Evolutionary conservation across 2,888 invertebrate genomes (phyloP), one percentile per base, ranked within the genome.

Genomic region (Aradus depressus): DNA sequence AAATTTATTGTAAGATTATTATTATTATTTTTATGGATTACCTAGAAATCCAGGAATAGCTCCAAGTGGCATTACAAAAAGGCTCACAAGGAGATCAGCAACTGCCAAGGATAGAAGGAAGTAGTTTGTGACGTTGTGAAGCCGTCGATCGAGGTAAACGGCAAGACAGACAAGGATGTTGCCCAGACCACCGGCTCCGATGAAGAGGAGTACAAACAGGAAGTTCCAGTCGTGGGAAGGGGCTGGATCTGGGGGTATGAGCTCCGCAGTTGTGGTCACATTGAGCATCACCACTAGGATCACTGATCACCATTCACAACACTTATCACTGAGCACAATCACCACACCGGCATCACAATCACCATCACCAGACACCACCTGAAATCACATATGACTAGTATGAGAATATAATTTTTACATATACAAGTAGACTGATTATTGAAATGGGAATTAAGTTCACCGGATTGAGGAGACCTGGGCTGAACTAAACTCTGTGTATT

Each of bases 61-160:
- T 54, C 90, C 90, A 67, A 93, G 76, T 3, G 95, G 95, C 95
- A 96, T 96, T 51, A 95, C 95, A 64, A 93, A 84, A 57, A 91
- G 70, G 64, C 90, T 91, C 65, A 95, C 93, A 56, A 95, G 74
- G 52, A 95, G 74, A 72, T 96, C 95, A 47, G 95, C 93, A 49
- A 93, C 84, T 38, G 93, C 92, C 66, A 96, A 70, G 19, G 93
- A 93, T 62, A 93, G 75, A 56, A 95, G 75, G 68, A 95, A 95
- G 71, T 93, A 93, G 72, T 95, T 96, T 58, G 95, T 95, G 59
- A 91, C 88, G 69, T 91, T 95, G 70, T 95, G 93, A 56, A 95
- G 72, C 62, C 86, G 76, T 56, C 86, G 80, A 72, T 96, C 95
- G 64, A 90, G 73, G 56, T 84, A 83, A 61, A 96, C 90, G 1